These are phyloP conservation scores for Chalcis sispes DNA, from an alignment of 2,888 invertebrate species.

Conservation along the genomic window DNA sequence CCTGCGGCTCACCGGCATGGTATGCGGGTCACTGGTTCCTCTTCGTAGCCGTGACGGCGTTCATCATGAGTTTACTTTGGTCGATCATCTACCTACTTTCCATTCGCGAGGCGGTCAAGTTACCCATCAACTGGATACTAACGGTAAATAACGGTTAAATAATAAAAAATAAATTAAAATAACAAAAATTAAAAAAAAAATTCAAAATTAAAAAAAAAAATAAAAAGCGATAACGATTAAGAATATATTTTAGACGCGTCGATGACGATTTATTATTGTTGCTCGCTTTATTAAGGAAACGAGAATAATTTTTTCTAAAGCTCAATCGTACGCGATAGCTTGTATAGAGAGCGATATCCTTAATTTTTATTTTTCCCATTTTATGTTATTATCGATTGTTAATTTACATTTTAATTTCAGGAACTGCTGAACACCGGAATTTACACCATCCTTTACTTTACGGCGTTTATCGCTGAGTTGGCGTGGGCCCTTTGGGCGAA, in stretches of 20 bases:
- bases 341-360: too few species aligned
- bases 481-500: constrained; percentile 69
- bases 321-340: too few species aligned
- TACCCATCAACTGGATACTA: constrained; percentile 89
- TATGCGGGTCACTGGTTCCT: constrained; percentile 88
- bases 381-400: too few species aligned
- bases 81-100: constrained; percentile 87
- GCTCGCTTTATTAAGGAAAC: too few species aligned
- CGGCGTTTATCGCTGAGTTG: constrained; percentile 89
- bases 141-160: constrained; percentile 80
- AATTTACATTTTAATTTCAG: constrained; percentile 77
- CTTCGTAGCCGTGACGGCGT: constrained; percentile 88
- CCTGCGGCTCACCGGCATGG: constrained; percentile 81
- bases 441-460: constrained; percentile 84
- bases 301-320: too few species aligned
- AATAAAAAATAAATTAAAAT: neutral
- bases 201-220: too few species aligned
- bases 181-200: too few species aligned
- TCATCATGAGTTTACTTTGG: constrained; percentile 90
- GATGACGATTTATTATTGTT: too few species aligned
- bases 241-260: too few species aligned
- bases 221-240: too few species aligned
- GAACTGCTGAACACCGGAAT: constrained; percentile 87
- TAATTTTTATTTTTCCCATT: too few species aligned
- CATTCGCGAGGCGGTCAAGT: constrained; percentile 85